These are phyloP conservation scores for Oedothorax gibbosus DNA, from an alignment of 1,140 invertebrate genomes.

Conservation along the genomic window DNA sequence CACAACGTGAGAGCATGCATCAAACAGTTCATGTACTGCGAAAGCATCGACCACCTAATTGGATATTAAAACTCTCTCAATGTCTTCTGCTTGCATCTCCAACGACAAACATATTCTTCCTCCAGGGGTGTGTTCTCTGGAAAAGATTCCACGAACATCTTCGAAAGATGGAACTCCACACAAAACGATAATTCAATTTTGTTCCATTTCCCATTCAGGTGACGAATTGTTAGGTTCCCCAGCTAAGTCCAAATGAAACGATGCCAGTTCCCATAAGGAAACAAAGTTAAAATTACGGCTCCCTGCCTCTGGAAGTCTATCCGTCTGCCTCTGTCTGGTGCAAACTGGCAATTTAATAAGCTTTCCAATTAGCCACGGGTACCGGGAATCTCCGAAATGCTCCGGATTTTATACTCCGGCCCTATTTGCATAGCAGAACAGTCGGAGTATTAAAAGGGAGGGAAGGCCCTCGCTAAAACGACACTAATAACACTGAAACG, in stretches of 20 bases:
- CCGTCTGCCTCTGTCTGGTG: no score
- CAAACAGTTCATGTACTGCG: no score
- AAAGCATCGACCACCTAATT: background rate
- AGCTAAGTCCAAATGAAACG: conserved; percentile 29
- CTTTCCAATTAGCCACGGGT: conserved; percentile 38
- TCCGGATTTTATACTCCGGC: conserved; percentile 31
- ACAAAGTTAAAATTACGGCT: conserved; percentile 38
- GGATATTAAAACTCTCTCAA: conserved; percentile 22
- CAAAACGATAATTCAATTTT: conserved; percentile 37
- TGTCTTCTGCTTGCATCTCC: no score
- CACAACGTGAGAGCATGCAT: no score
- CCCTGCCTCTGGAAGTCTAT: background rate
- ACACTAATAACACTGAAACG: conserved; percentile 10
- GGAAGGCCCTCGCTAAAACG: conserved; percentile 9
- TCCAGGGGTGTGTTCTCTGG: background rate
- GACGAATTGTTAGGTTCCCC: background rate
- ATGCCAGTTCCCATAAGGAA: background rate
- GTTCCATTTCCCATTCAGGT: conserved; percentile 8
- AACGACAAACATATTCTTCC: no score
- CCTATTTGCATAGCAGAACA: conserved; percentile 8
- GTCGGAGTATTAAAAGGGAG: background rate
- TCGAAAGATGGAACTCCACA: background rate
- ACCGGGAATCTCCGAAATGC: conserved; percentile 1
- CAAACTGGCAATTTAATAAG: conserved; percentile 28
- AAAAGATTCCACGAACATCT: background rate